Evolutionary conservation across 2,113 vertebrate species (phyloP).

Genomic region (Hiodon alosoides): DNA sequence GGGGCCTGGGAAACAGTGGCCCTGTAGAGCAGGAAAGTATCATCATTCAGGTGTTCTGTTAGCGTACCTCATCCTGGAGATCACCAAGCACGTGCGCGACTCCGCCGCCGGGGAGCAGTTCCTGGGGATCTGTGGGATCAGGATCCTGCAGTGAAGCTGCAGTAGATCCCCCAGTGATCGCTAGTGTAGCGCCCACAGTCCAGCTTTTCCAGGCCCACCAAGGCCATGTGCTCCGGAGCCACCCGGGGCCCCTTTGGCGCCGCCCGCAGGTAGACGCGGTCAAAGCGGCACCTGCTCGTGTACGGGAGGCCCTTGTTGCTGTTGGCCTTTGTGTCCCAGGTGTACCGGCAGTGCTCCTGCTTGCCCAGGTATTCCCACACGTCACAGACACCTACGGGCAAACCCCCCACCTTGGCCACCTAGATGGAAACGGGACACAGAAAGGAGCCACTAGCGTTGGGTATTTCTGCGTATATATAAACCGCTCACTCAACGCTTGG

Average conservation of each 20-base stretch:
- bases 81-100: too few relatives aligned
- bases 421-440: slow-evolving; percentile 39
- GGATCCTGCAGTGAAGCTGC: slow-evolving; percentile 58
- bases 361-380: slow-evolving; percentile 84
- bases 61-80: too few relatives aligned
- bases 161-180: slow-evolving; percentile 94
- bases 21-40: too few relatives aligned
- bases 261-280: slow-evolving; percentile 74
- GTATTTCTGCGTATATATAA: too few relatives aligned
- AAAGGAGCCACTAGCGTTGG: too few relatives aligned
- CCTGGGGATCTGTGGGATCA: not conserved
- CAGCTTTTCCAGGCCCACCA: slow-evolving; percentile 85
- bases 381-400: slow-evolving; percentile 69
- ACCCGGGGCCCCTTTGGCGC: slow-evolving; percentile 51
- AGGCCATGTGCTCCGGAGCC: slow-evolving; percentile 73
- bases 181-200: slow-evolving; percentile 85
- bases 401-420: slow-evolving; percentile 72
- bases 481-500: not conserved
- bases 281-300: slow-evolving; percentile 76
- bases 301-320: slow-evolving; percentile 65
- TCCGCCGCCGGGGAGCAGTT: too few relatives aligned
- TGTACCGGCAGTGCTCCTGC: slow-evolving; percentile 82
- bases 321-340: slow-evolving; percentile 87
- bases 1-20: too few relatives aligned
- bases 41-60: too few relatives aligned